Base-by-base conservation (phyloP, 2,113 vertebrate species). In the Platysteira castanea region DNA sequence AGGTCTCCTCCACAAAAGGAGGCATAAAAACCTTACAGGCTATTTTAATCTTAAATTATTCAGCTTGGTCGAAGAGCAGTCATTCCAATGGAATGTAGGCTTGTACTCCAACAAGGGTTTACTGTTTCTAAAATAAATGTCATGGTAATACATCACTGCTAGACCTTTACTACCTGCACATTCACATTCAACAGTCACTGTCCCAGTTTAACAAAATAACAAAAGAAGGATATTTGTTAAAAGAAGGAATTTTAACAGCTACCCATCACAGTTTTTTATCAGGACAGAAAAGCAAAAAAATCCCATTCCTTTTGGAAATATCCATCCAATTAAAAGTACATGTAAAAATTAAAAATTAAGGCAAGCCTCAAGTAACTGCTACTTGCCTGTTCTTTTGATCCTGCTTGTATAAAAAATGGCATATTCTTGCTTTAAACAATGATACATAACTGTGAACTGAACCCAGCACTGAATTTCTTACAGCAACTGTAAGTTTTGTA, bases 51-150 rank as follows among this genome's bases (percentile, higher is more conserved):
- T 70, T 76, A 63, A 85, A 85, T 95, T 75, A 86, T 84, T 88
- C 71, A 0, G 67, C 90, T 71, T 80, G 71, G 87, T 84, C 2
- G 0, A 94, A 44, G 19, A 80, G 70, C 50, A 93, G 73, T 93
- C 92, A 96, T 56, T 60, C 65, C 73, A 89, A 68, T 57, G 93
- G 95, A 97, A 96, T 90, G 95, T 3, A 86, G 83, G 71, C 56
- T 78, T 84, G 39, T 39, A 44, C 71, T 96, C 88, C 92, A 94
- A 80, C 64, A 83, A 64, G 3, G 7, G 52, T 92, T 93, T 96
- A 90, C 54, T 79, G 82, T 80, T 93, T 84, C 95, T 95, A 87
- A 91, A 95, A 84, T 84, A 94, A 95, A 81, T 64, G 91, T 81
- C 89, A 78, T 4, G 26, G 85, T 27, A 77, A 93, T 22, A 26